These are phyloP conservation scores for Bombus terrestris DNA, from an alignment of 1,140 invertebrate genomes.

Conservation along the genomic window DNA sequence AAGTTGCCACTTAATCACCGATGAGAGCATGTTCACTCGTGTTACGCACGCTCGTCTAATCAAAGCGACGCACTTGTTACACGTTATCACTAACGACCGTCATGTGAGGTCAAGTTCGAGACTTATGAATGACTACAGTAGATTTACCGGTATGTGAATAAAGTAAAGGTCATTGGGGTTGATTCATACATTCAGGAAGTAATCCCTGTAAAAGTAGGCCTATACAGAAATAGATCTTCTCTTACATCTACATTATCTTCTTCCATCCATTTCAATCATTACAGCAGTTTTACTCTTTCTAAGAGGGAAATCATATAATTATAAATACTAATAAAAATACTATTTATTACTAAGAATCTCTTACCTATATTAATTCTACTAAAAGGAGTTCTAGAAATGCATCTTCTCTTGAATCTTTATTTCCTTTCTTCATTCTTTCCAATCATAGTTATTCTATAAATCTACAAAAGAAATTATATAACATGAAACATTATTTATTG, in stretches of 20 bases:
- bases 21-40: slow-evolving; percentile 21
- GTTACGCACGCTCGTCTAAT: slow-evolving; percentile 40
- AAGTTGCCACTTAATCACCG: slow-evolving; percentile 28
- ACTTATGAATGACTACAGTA: slow-evolving; percentile 29
- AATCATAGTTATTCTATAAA: background rate
- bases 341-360: background rate
- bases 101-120: slow-evolving; percentile 25
- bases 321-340: background rate
- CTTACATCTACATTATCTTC: background rate
- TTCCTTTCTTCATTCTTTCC: background rate
- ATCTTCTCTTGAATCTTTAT: background rate
- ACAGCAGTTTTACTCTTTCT: no score
- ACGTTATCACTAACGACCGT: slow-evolving; percentile 32
- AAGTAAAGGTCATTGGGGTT: slow-evolving; percentile 7
- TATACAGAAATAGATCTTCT: background rate
- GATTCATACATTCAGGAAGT: background rate
- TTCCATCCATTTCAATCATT: background rate
- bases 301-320: no score
- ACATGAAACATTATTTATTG: background rate
- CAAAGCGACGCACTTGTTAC: slow-evolving; percentile 16
- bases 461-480: background rate
- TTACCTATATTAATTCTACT: background rate
- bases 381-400: no score
- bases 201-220: background rate
- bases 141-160: slow-evolving; percentile 5